Base-by-base conservation (phyloP, 2,797 vertebrate genomes). In the Neosilurus mollespiculum region DNA sequence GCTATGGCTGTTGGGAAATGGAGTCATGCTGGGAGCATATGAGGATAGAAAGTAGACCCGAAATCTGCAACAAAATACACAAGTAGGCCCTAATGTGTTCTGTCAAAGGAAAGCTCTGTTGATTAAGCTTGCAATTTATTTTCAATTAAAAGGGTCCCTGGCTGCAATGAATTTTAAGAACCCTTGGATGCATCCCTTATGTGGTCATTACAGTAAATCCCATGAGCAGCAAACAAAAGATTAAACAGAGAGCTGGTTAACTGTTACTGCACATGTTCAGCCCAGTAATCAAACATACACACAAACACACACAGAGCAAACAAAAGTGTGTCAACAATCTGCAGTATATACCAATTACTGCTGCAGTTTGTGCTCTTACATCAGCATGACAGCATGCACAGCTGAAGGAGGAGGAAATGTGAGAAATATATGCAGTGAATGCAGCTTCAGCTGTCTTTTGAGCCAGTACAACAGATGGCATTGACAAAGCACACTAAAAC, bases 271-370 rank as follows among this genome's bases (percentile, higher is more conserved):
- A 87, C 73, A 86, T 82, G 85, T 37, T 81, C 83, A 85, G 81
- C 88, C 89, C 87, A 76, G 73, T 87, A 87, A 83, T 84, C 87
- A 90, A 90, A 90, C 76, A 90, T 69, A 67, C 77, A 88, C 73
- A 72, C 43, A 53, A 22, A 71, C 43, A 71, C 43, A 53, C 70
- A 18, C 30, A 59, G 11, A 79, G 67, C 86, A 88, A 86, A 86
- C 84, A 89, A 3, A 34, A 34, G 56, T 34, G 78, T 64, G 49
- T 86, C 66, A 65, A 77, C 80, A 82, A n/a, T 67, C 30, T 53
- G 65, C 30, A 66, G 43, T 22, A 26, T 22, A 43, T 26, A 75
- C 22, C 26, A 65, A 71, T 81, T 76, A 51, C 54, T 51, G 30
- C 22, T 51, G 34, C 66, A 78, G 56, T 64, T 61, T 14, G 59